Evolutionary conservation across 2,888 invertebrate genomes (phyloP).

Genomic region (Parthenolecanium corni): DNA sequence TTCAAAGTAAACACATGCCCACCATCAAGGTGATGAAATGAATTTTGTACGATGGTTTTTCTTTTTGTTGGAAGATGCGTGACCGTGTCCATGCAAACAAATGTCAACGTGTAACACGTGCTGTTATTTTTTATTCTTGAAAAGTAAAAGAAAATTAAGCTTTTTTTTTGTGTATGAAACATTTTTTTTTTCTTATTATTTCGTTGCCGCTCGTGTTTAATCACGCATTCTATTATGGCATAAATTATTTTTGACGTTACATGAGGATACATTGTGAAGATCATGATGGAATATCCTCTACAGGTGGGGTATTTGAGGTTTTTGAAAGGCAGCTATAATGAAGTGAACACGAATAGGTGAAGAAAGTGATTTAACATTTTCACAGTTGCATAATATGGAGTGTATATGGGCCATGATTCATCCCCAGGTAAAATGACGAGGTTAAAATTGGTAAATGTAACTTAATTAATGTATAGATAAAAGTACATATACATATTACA

Average conservation of each 20-base stretch:
- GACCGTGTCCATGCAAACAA: slow-evolving; percentile 24
- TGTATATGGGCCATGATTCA: too few species aligned
- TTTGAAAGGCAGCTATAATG: too few species aligned
- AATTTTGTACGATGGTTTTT: not conserved
- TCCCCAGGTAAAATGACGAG: too few species aligned
- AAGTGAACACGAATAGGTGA: too few species aligned
- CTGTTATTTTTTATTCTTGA: slow-evolving; percentile 14
- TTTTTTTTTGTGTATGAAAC: not conserved
- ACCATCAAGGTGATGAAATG: not conserved
- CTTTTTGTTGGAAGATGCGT: not conserved
- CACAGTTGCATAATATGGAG: too few species aligned
- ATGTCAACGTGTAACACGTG: slow-evolving; percentile 26
- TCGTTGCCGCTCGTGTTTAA: not conserved
- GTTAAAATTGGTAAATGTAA: too few species aligned
- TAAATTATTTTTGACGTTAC: not conserved
- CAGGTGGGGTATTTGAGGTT: too few species aligned
- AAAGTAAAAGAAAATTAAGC: not conserved
- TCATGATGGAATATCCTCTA: too few species aligned
- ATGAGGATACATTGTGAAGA: not conserved
- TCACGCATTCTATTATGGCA: slow-evolving; percentile 4
- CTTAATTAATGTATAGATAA: too few species aligned
- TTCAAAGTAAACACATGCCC: too few species aligned
- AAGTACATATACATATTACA: too few species aligned
- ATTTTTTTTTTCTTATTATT: not conserved
- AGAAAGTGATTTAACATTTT: too few species aligned